phyloP scores from a whole-genome alignment of 1,140 invertebrate species.

The Nasonia vitripennis region DNA sequence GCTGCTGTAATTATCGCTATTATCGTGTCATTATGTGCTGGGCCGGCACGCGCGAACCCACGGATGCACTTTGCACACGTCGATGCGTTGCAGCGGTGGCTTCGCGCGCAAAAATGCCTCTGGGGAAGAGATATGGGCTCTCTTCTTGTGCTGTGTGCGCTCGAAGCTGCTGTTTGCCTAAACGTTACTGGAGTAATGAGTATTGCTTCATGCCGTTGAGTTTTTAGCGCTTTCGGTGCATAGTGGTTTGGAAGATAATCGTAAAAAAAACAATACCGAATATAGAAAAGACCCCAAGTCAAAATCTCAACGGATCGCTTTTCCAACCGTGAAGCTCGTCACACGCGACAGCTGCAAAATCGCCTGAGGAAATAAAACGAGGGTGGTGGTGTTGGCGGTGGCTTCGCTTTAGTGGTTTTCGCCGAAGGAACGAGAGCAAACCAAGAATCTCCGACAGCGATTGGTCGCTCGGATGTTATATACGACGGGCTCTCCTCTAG shows the following conservation, averaged over 20 bases:
- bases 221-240: neutral
- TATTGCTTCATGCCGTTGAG: neutral
- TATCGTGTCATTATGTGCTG: constrained; percentile 63
- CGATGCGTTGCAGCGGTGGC: neutral
- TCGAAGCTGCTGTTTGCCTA: neutral
- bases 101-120: neutral
- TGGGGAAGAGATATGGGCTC: too few relatives aligned
- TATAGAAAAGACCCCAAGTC: too few relatives aligned
- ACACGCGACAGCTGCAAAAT: constrained; percentile 25
- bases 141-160: neutral
- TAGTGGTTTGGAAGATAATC: neutral
- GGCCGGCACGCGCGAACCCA: neutral
- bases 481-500: neutral
- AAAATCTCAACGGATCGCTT: too few relatives aligned
- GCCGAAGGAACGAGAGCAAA: constrained; percentile 44
- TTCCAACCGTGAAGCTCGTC: constrained; percentile 27
- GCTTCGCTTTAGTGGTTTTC: constrained; percentile 40
- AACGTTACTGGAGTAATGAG: neutral
- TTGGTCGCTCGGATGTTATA: constrained; percentile 29
- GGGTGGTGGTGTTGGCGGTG: neutral
- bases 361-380: constrained; percentile 29
- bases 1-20: constrained; percentile 61
- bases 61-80: neutral
- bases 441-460: neutral
- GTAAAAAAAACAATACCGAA: too few relatives aligned